Evolutionary conservation across 2,797 vertebrate species (phyloP), one percentile per base, ranked within the genome.

Genomic region (Rhinoraja longicauda): DNA sequence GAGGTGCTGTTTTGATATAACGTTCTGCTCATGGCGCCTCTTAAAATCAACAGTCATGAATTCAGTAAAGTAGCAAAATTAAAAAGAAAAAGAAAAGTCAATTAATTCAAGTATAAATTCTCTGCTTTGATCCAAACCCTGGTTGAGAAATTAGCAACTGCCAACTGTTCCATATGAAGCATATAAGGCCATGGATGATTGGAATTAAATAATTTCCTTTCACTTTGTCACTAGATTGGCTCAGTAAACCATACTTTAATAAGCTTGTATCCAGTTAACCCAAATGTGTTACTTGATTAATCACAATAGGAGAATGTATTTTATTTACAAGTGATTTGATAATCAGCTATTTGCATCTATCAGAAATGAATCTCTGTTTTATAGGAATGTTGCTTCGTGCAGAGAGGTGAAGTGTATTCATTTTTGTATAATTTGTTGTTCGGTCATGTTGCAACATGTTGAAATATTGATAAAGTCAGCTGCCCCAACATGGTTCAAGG

Each of bases 331-430:
- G 62, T 67, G 17, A 36, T 57, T 59, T 88, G 29, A n/a, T 64
- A 17, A 90, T 70, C 64, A 90, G 88, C 88, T 90, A n/a, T 26
- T 84, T 84, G 17, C 19, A 70, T 62, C 90, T 67, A 90, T 70
- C 67, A 36, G 62, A 10, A 90, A 24, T 67, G 64, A 90, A 90
- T 90, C 86, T 21, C 4, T 32, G 7, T 6, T 90, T 90, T 67
- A 67, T 90, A 70, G 36, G 64, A 10, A 84, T 90, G 32, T 64
- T 90, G 88, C 90, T 90, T 90, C 17, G 6, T 64, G 84, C 57
- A 90, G 86, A 59, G 64, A 64, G 0, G 26, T 59, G 36, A n/a
- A 88, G 10, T 57, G 64, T 67, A 67, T 36, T 67, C 29, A 32
- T 64, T 90, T 90, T 53, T 59, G 9, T 70, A 7, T 67, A 64